Base-by-base conservation (phyloP, 2,888 invertebrate species). In the Drosophila acutilabella region DNA sequence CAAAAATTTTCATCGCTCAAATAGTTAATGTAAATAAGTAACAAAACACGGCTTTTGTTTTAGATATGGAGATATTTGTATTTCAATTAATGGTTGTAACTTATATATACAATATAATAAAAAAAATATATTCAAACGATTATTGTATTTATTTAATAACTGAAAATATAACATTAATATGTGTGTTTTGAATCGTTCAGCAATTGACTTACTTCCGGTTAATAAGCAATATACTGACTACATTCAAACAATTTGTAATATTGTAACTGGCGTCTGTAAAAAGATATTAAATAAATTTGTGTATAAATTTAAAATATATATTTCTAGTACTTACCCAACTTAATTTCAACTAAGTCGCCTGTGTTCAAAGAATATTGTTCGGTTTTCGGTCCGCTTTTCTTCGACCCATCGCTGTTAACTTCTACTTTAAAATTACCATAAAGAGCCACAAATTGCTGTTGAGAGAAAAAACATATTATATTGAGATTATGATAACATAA, bases 341-440 rank as follows among this genome's bases (percentile, higher is more conserved):
- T 69, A 2, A 90, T 76, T 45, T 81, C 72, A 23, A 88, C 58
- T 71, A 85, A 66, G 38, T 89, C 89, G 13, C 87, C 90, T 2
- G 67, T 52, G 10, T 60, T 62, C 18, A 88, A 30, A 13, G 6
- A 41, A 4, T 40, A 58, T 0, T 60, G 14, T 8, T 71, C 16
- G 13, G 48, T n/a, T 18, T 16, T 2, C 14, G 11, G 1, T 23
- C 26, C 76, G 1, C 26, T 58, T 4, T 80, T 30, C 6, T 60
- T 40, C 1, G 23, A 18, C 0, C 53, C 50, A 11, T 44, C 36
- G 10, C 3, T 11, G 0, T 5, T 60, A 4, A 76, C 74, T 8
- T 77, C 68, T n/a, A 91, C 42, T 0, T 61, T 44, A 56, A 90
- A 87, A 7, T 73, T 40, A 0, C 90, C 91, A 20, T 70, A 47